These are phyloP conservation scores for Metacarcinus magister DNA, from an alignment of 2,888 invertebrate species.

Conservation along the genomic window DNA sequence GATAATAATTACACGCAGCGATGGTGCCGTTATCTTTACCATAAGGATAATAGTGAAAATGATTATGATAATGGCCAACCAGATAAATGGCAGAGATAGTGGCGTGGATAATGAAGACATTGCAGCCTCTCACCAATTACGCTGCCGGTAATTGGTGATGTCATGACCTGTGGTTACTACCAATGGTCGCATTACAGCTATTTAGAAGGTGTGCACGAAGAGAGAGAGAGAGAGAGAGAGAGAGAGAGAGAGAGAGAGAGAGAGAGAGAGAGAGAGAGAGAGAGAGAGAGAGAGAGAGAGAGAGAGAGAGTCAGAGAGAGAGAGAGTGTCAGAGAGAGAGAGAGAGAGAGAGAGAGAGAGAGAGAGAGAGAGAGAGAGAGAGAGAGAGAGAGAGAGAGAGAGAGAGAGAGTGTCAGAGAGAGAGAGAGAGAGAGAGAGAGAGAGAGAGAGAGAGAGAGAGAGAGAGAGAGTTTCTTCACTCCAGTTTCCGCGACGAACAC, in stretches of 20 bases:
- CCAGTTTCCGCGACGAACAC: background rate
- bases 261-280: slow-evolving; percentile 42
- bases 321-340: background rate
- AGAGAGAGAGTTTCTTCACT: background rate
- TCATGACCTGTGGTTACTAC: background rate
- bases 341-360: slow-evolving; percentile 22
- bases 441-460: too few relatives aligned
- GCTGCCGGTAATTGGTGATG: background rate
- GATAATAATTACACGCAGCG: background rate
- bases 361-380: background rate
- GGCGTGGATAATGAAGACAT: background rate
- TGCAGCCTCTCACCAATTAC: background rate
- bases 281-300: too few relatives aligned
- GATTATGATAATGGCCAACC: background rate
- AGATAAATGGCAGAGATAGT: background rate
- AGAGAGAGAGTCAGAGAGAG: background rate
- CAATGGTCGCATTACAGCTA: background rate
- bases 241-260: background rate
- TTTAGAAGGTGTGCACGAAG: background rate
- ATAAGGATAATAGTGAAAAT: background rate
- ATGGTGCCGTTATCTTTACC: slow-evolving; percentile 10
- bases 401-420: background rate
- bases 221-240: too few relatives aligned
- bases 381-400: too few relatives aligned
- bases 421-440: slow-evolving; percentile 32